These are phyloP conservation scores for Trachemys scripta DNA, from an alignment of 2,113 vertebrate species.

Conservation along the genomic window DNA sequence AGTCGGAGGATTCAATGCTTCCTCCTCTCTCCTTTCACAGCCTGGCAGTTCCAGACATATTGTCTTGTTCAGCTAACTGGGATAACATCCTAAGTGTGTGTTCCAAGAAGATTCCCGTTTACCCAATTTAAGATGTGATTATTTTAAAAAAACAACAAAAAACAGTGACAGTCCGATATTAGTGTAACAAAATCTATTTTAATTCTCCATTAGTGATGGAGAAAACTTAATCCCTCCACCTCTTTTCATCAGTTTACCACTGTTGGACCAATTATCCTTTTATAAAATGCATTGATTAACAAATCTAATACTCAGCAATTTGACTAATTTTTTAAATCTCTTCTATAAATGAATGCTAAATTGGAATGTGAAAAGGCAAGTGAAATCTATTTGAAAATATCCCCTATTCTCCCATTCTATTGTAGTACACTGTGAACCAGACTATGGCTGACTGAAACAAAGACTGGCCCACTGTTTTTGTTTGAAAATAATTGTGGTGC, in stretches of 20 bases:
- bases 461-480: constrained; percentile 6
- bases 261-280: background rate
- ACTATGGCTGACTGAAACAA: constrained; percentile 26
- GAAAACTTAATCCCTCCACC: too few species aligned
- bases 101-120: background rate
- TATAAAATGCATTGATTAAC: background rate
- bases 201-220: too few species aligned
- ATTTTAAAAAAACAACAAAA: background rate
- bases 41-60: constrained; percentile 3
- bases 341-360: background rate
- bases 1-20: constrained; percentile 60
- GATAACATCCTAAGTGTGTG: background rate
- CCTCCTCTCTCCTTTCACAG: constrained; percentile 27
- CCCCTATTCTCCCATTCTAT: background rate
- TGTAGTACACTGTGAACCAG: background rate
- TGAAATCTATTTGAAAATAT: background rate
- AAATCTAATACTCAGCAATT: background rate
- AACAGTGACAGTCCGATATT: background rate
- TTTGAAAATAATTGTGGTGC: background rate
- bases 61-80: constrained; percentile 25
- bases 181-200: background rate
- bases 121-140: constrained; percentile 6
- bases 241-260: too few species aligned
- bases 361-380: background rate
- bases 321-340: background rate